phyloP scores from a whole-genome alignment of 92 coral and sea anemone species.

The Epizoanthus rinbou region DNA sequence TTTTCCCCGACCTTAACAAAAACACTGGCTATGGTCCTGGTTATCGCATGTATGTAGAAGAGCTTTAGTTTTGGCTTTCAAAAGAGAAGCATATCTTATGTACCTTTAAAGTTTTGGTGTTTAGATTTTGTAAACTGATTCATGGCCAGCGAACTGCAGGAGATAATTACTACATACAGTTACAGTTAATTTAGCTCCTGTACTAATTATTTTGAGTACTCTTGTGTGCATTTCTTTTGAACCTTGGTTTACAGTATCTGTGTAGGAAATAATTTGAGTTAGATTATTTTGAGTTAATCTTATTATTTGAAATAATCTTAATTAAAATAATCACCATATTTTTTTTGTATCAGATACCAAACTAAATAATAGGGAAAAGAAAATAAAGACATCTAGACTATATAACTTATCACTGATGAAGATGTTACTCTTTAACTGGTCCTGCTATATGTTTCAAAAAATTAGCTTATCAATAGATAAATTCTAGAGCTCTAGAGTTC shows the following conservation, averaged over 20 bases:
- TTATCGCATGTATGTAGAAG: slow-evolving; percentile 24
- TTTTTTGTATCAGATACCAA: slow-evolving; percentile 23
- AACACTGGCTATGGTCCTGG: slow-evolving; percentile 21
- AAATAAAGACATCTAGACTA: slow-evolving; percentile 20
- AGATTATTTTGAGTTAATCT: slow-evolving; percentile 23
- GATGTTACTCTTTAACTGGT: no score
- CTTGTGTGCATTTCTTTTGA: slow-evolving; percentile 25
- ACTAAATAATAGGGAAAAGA: no score
- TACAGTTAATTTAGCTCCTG: slow-evolving; percentile 25
- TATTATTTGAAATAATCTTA: slow-evolving; percentile 14
- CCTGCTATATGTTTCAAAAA: slow-evolving; percentile 22
- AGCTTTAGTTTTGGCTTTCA: slow-evolving; percentile 25
- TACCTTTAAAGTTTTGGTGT: slow-evolving; percentile 24
- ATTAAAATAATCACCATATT: slow-evolving; percentile 22
- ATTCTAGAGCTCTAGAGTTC: slow-evolving; percentile 26
- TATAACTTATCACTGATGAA: slow-evolving; percentile 16
- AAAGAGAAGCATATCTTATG: slow-evolving; percentile 20
- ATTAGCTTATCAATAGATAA: no score
- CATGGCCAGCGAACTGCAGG: slow-evolving; percentile 15
- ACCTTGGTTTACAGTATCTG: slow-evolving; percentile 20
- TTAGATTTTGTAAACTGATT: slow-evolving; percentile 23
- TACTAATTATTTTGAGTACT: slow-evolving; percentile 23
- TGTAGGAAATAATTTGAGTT: slow-evolving; percentile 21
- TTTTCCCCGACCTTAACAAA: slow-evolving; percentile 18
- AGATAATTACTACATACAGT: slow-evolving; percentile 23